phyloP scores from a whole-genome alignment of 2,888 invertebrate genomes.

The Epirrhoe alternata region DNA sequence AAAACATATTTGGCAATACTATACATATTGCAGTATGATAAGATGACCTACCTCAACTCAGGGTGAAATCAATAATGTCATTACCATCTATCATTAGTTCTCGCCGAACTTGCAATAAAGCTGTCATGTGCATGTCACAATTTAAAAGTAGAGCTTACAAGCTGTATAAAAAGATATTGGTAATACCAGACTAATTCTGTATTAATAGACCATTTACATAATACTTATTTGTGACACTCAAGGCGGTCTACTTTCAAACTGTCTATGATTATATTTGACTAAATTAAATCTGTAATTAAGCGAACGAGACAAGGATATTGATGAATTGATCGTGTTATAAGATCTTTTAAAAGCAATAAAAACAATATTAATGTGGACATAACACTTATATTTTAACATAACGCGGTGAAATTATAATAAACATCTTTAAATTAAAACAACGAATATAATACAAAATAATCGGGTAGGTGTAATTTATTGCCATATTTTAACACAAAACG shows the following conservation, averaged over 20 bases:
- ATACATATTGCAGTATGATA: neutral
- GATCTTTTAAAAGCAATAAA: constrained; percentile 44
- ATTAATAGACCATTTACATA: constrained; percentile 36
- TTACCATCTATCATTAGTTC: neutral
- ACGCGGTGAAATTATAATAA: constrained; percentile 82
- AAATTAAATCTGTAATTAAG: constrained; percentile 25
- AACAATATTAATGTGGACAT: constrained; percentile 68
- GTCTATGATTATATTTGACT: constrained; percentile 27
- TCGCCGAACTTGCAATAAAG: constrained; percentile 22
- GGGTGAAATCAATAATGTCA: neutral
- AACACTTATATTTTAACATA: constrained; percentile 84
- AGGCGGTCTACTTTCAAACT: constrained; percentile 53
- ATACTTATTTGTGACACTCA: constrained; percentile 43
- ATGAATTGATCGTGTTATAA: constrained; percentile 11
- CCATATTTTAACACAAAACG: constrained; percentile 13
- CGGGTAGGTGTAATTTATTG: constrained; percentile 35
- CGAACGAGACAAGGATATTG: constrained; percentile 14
- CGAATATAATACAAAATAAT: constrained; percentile 71
- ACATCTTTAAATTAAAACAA: constrained; percentile 84
- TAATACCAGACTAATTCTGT: constrained; percentile 30
- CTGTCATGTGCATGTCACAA: constrained; percentile 25
- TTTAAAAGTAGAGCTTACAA: constrained; percentile 30
- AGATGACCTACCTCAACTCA: neutral
- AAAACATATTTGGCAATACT: neutral
- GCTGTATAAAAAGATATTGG: constrained; percentile 7